Evolutionary conservation across 2,113 vertebrate genomes (phyloP).

Genomic region (Nesoenas mayeri): DNA sequence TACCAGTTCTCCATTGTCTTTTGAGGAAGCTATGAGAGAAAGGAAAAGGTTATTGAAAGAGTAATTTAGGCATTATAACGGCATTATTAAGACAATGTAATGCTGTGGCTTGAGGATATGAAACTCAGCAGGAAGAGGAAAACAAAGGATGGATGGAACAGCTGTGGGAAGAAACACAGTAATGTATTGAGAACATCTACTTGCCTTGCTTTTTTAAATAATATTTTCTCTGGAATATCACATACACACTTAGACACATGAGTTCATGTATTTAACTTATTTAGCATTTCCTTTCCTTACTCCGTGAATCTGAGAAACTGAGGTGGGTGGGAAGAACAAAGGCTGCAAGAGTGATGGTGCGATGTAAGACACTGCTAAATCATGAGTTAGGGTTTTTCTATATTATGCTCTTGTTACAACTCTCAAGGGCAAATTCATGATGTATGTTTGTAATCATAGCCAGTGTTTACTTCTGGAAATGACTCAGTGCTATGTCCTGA

Average conservation of each 20-base stretch:
- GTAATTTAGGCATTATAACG: not conserved
- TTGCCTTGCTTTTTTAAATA: not conserved
- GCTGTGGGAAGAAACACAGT: not conserved
- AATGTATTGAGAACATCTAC: not conserved
- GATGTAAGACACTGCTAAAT: not conserved
- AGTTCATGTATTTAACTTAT: not conserved
- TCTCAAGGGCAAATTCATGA: not conserved
- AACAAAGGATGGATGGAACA: not conserved
- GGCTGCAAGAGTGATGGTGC: not conserved
- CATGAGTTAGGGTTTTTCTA: fast-evolving
- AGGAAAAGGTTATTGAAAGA: not conserved
- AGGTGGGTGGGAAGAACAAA: not conserved
- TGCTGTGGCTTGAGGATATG: not conserved
- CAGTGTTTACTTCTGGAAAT: not conserved
- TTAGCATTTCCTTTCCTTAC: not conserved
- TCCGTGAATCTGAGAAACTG: not conserved
- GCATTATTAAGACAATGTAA: not conserved
- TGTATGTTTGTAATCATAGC: fast-evolving
- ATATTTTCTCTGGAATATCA: not conserved
- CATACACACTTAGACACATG: fast-evolving
- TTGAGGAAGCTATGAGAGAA: not conserved
- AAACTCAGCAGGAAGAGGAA: not conserved
- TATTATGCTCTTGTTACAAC: not conserved
- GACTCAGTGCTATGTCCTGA: not conserved
- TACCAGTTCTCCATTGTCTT: not conserved